Evolutionary conservation across 2,888 invertebrate species (phyloP).

Genomic region (Oscheius sp.): DNA sequence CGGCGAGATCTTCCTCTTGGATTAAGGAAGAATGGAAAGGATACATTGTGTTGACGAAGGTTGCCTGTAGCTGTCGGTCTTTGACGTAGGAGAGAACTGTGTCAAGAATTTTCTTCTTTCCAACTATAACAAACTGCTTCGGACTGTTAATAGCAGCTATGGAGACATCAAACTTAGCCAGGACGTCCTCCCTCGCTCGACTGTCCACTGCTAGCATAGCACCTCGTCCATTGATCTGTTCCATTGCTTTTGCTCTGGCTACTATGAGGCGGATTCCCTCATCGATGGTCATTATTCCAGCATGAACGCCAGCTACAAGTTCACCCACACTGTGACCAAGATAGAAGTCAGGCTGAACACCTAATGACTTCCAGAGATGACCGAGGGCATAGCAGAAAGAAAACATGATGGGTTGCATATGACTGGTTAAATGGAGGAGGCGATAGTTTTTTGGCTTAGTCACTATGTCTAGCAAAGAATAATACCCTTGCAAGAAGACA

Average conservation of each 20-base stretch:
- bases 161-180: constrained; percentile 38
- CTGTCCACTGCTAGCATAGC: constrained; percentile 54
- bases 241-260: constrained; percentile 55
- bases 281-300: constrained; percentile 49
- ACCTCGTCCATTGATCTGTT: constrained; percentile 49
- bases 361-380: constrained; percentile 47
- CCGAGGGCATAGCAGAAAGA: constrained; percentile 49
- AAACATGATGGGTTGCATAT: constrained; percentile 58
- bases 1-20: constrained; percentile 44
- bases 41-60: constrained; percentile 54
- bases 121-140: constrained; percentile 56
- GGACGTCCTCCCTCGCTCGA: constrained; percentile 42
- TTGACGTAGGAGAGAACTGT: constrained; percentile 41
- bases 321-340: constrained; percentile 59
- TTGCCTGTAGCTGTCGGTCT: constrained; percentile 43
- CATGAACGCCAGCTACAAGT: constrained; percentile 47
- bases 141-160: constrained; percentile 54
- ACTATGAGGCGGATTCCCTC: constrained; percentile 49
- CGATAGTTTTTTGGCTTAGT: constrained; percentile 37
- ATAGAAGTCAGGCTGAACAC: constrained; percentile 14
- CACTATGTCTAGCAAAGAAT: constrained; percentile 38
- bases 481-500: constrained; percentile 32
- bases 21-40: constrained; percentile 61
- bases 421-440: constrained; percentile 40
- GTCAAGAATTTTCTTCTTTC: constrained; percentile 42